Base-by-base conservation (phyloP, 2,113 vertebrate genomes). In the Chlamydotis undulata region DNA sequence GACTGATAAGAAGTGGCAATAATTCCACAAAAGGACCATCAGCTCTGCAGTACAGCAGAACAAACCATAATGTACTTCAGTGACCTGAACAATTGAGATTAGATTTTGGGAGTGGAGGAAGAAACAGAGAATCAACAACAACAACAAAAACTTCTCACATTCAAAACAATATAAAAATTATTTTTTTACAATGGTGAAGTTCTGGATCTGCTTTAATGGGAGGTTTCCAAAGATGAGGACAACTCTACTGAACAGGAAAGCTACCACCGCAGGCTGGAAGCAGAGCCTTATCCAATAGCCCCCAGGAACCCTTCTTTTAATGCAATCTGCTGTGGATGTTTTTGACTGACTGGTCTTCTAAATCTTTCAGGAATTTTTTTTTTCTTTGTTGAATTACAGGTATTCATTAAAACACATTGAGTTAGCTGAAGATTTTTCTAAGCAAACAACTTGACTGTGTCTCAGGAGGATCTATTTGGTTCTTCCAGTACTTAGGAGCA, bases 281-380 rank as follows among this genome's bases (percentile, higher is more conserved):
- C 22, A 70, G 4, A 69, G 16, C 10, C 33, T 64, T 57, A 70
- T 24, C 14, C 49, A 85, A 28, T 3, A 56, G 49, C 11, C 43
- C 71, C 7, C 49, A 84, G 17, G 22, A 89, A 45, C 12, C 0
- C 4, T 63, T 47, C 4, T 69, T 60, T 37, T 31, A 65, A 14
- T n/a, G 19, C 19, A 37, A 1, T 41, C 28, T 1, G 0, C n/a
- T 59, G 28, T 80, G 49, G 63, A 39, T 1, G 2, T 2, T 89
- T 86, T 76, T 53, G 55, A 65, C 39, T 81, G 49, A 86, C 23
- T 56, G 24, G n/a, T 69, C 14, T 56, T 3, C 61, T 85, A 18
- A 5, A 64, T 33, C 33, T 80, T 56, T 52, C 22, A 90, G 11
- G 26, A 37, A 7, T 6, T 19, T 45, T 29, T 28, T n/a, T 71